Evolutionary conservation across 2,888 invertebrate species (phyloP).

Genomic region (Drosophila paramelanica): DNA sequence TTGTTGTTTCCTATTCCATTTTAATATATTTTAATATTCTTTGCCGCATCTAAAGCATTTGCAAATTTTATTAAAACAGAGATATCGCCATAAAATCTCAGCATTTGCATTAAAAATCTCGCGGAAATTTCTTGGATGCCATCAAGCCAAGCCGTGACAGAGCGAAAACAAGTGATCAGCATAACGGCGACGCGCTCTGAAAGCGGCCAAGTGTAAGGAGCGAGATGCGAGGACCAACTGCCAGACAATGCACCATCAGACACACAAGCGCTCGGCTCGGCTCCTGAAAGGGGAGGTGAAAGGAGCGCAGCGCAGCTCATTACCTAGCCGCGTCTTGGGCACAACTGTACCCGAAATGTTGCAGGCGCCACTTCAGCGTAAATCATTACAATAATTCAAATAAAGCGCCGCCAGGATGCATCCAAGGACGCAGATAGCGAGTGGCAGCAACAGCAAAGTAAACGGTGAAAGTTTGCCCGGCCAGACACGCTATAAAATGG

Average conservation of each 20-base stretch:
- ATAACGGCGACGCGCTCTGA: slow-evolving; percentile 16
- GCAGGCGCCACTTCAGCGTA: slow-evolving; percentile 64
- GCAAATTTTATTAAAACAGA: slow-evolving; percentile 1
- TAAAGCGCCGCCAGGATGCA: slow-evolving; percentile 42
- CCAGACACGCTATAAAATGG: slow-evolving; percentile 39
- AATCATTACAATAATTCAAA: slow-evolving; percentile 77
- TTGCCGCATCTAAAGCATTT: background rate
- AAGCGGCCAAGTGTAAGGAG: slow-evolving; percentile 19
- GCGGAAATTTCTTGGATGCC: slow-evolving; percentile 13
- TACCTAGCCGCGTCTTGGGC: slow-evolving; percentile 39
- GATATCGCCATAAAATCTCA: slow-evolving; percentile 8
- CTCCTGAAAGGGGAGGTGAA: too few relatives aligned
- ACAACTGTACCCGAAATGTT: slow-evolving; percentile 49
- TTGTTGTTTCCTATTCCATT: too few relatives aligned
- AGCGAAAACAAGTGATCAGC: slow-evolving; percentile 42
- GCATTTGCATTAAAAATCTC: slow-evolving; percentile 16
- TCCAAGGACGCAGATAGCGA: slow-evolving; percentile 21
- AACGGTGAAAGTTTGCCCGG: slow-evolving; percentile 66
- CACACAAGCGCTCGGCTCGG: slow-evolving; percentile 35
- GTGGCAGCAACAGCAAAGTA: slow-evolving; percentile 41
- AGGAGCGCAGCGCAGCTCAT: slow-evolving; percentile 40
- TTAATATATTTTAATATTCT: too few relatives aligned
- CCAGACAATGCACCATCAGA: slow-evolving; percentile 49
- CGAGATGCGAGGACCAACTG: slow-evolving; percentile 25
- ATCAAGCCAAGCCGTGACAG: slow-evolving; percentile 36